A percentile compares a stretch with the other conserved stretches of the same genome.
Conservation (phyloP, 1,140 invertebrate genomes). For the Halesus radiatus region DNA sequence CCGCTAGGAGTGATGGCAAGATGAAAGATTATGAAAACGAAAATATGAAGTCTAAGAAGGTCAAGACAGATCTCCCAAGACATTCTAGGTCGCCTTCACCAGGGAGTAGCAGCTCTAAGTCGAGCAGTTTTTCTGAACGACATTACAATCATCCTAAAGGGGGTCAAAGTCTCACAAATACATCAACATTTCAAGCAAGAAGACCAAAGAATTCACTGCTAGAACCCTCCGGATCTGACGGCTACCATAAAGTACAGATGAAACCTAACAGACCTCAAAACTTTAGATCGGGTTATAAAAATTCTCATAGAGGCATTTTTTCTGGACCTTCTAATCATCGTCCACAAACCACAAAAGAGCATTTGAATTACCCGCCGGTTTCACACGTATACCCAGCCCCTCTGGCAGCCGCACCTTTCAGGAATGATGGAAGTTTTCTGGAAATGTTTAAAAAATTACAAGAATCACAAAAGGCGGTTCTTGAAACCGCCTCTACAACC, state of each 20-base stretch:
- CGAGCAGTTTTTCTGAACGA: not conserved
- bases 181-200: not conserved
- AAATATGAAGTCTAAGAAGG: not conserved
- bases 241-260: too few relatives aligned
- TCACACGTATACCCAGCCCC: constrained; percentile 27
- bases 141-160: not conserved
- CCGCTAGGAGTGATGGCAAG: not conserved
- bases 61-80: too few relatives aligned
- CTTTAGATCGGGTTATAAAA: too few relatives aligned
- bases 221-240: too few relatives aligned
- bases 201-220: too few relatives aligned
- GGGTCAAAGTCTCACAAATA: not conserved
- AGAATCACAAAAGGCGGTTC: constrained; percentile 69
- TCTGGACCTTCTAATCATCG: too few relatives aligned
- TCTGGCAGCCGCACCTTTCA: constrained; percentile 64
- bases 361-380: too few relatives aligned
- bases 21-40: not conserved
- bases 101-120: constrained; percentile 9
- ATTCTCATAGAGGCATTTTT: too few relatives aligned
- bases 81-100: not conserved
- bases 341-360: too few relatives aligned
- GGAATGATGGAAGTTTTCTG: constrained; percentile 89
- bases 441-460: constrained; percentile 93
- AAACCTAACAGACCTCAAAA: too few relatives aligned
- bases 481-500: constrained; percentile 60